These are phyloP conservation scores for Acromyrmex heyeri DNA, from an alignment of 1,140 invertebrate genomes.

Conservation along the genomic window DNA sequence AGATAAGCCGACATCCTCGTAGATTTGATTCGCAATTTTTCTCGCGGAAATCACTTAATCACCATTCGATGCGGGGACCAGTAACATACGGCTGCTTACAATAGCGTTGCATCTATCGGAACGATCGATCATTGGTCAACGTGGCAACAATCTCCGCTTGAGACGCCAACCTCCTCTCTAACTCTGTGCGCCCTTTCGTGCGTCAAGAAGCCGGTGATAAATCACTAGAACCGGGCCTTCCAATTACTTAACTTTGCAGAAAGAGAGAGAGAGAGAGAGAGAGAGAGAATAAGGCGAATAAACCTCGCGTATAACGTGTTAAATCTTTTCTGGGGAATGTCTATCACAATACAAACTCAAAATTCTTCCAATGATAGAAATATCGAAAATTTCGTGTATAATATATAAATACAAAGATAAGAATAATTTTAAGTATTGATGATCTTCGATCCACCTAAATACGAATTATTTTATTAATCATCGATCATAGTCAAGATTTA, in stretches of 20 bases:
- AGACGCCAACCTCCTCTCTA: constrained; percentile 48
- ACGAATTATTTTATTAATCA: background rate
- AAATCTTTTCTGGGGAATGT: constrained; percentile 46
- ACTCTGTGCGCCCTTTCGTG: constrained; percentile 67
- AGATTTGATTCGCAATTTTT: constrained; percentile 63
- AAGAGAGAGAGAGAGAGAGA: constrained; percentile 28
- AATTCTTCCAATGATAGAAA: background rate
- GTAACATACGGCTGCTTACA: constrained; percentile 63
- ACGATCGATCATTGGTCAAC: constrained; percentile 79
- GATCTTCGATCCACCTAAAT: background rate
- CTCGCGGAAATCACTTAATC: constrained; percentile 75
- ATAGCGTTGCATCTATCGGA: constrained; percentile 68
- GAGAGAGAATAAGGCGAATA: constrained; percentile 55
- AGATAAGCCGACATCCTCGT: constrained; percentile 14
- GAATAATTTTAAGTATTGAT: background rate
- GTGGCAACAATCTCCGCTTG: constrained; percentile 68
- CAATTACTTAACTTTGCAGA: constrained; percentile 76
- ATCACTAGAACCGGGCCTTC: constrained; percentile 73
- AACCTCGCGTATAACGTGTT: constrained; percentile 62
- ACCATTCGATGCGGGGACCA: constrained; percentile 36
- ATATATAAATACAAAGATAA: background rate
- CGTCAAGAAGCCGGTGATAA: constrained; percentile 76
- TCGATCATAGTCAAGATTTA: background rate
- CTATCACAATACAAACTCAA: constrained; percentile 27
- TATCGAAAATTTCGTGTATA: background rate